Evolutionary conservation across 2,888 invertebrate species (phyloP), one percentile per base, ranked within the genome.

Genomic region (Chalcis sispes): DNA sequence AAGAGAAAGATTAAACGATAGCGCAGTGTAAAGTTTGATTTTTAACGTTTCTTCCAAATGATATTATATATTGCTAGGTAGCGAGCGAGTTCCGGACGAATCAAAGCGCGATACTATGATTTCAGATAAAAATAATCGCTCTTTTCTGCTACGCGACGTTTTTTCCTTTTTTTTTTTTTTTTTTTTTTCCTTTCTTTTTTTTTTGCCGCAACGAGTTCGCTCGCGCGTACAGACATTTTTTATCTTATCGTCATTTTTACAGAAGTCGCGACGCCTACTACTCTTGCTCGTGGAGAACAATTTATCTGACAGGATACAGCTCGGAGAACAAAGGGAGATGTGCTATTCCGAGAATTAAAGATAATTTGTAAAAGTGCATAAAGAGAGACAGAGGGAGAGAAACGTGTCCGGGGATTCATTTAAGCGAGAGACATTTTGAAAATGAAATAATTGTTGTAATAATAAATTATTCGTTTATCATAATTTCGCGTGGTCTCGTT

Each of bases 221-320:
- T 2, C 1, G 18, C n/a, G 32, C 48, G 36, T 62, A 23, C 10
- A 4, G 58, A 58, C 58, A 32, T 58, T 56, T 65, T 61, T 75
- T 75, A 75, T 75, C 75, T 75, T 75, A 75, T 75, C 75, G 65
- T 2, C 18, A 10, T 64, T 72, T 76, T 72, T 46, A 48, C 76
- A 42, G 18, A 27, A 56, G 59, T 27, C 13, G 10, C 36, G 18
- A 40, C 62, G 71, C 71, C 71, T 27, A 46, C 56, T 15, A 29
- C 46, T 15, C 23, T 1, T 8, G 20, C 65, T n/a, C 50, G 32
- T 10, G 25, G 13, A 20, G 50, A 29, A 75, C 40, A 61, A 72
- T 61, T 66, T 75, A 75, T 75, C 75, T 54, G 65, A 29, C 73
- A 67, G 73, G 61, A 74, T 74, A 50, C 52, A 59, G 15, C 7